Evolutionary conservation across 2,797 vertebrate genomes (phyloP), one percentile per base, ranked within the genome.

Genomic region (Alosa sapidissima): DNA sequence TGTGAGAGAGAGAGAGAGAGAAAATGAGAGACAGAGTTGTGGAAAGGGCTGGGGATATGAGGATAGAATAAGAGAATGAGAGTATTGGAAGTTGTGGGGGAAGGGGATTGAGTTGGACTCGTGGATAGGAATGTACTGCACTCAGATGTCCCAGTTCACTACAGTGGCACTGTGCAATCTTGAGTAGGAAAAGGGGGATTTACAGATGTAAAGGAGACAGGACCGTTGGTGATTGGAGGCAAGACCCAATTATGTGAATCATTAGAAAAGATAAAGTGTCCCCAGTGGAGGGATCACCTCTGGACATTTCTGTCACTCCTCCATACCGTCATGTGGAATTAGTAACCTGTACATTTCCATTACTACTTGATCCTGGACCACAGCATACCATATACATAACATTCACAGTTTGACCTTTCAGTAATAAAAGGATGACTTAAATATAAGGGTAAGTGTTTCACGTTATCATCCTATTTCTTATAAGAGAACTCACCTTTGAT

Each of bases 261-360:
- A 90, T 89, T 87, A 85, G 88, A 86, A 88, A 89, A 86, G 82
- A 89, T 85, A 52, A 86, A 81, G 55, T 87, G 13, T 83, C 82
- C 72, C 24, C 84, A 36, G 82, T 6, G 45, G 78, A 62, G 81
- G 85, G 78, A 75, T 82, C 89, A 85, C 47, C 82, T 36, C 28
- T 36, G 33, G 65, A 72, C 33, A 72, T 72, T 36, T 14, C 10
- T 72, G 5, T 36, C 28, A 5, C 11, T 72, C 28, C 65, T 36
- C 8, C 60, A 62, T 36, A 41, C 3, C 28, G 11, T 33, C 28
- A 33, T 13, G 13, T 68, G 62, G 28, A 36, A 68, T 16, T 72
- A 72, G 5, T 28, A 28, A 28, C 28, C 62, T 21, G 24, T 68
- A 13, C 24, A 36, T 16, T 72, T 36, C 28, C 65, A 72, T 72